Base-by-base conservation (phyloP, 2,113 vertebrate species). In the Petroica traversi region DNA sequence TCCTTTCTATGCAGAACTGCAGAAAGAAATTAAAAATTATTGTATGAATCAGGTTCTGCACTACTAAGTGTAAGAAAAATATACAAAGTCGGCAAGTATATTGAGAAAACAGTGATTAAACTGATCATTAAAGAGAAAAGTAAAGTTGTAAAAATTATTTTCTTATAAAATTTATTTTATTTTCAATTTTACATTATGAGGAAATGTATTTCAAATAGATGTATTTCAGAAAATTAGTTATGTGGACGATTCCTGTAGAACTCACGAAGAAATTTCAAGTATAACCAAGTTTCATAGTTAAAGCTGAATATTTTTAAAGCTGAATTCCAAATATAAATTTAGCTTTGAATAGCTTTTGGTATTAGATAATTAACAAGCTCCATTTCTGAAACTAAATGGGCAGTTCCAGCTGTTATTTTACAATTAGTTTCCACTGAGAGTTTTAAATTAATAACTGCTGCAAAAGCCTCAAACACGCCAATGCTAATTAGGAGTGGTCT, bases 361-460 rank as follows among this genome's bases (percentile, higher is more conserved):
- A 95, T 89, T 95, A 88, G 80, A 92, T 88, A 93, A 92, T 95
- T 96, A 96, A 83, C 57, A 89, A 92, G 86, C 69, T 72, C 63
- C 64, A 91, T 95, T 86, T 96, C 82, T 89, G 64, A 84, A 95
- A 93, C 81, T 66, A 93, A 83, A 88, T 38, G 92, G 92, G 86
- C 69, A 92, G 95, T 77, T 96, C 88, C 93, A 96, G 95, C 92
- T 97, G 95, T 81, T 95, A 93, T 72, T 97, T 91, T 95, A 93
- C 86, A 94, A 92, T 95, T 95, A 93, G 91, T 91, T 97, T 95
- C 91, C 95, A 93, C 83, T 71, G 92, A 87, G 73, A 82, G 49
- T 84, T 93, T 96, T 88, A 95, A 96, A 96, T 93, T 89, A 97
- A 92, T 93, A 96, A 93, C 95, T 96, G 83, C 91, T 95, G 93